Evolutionary conservation across 2,113 vertebrate species (phyloP).

Genomic region (Scolopax mira): DNA sequence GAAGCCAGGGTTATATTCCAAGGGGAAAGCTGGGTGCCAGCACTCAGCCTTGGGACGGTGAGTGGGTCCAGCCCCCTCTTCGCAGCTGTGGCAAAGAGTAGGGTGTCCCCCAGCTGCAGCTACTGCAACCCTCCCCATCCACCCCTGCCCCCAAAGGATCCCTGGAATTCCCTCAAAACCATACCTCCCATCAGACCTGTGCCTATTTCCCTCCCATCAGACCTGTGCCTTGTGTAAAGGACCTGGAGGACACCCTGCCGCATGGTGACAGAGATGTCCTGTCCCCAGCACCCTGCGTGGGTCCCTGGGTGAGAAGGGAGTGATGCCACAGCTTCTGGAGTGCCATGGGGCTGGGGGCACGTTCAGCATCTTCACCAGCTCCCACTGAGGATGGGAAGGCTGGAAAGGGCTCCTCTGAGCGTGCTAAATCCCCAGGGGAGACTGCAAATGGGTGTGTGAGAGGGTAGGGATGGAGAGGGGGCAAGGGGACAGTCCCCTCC

Average conservation of each 20-base stretch:
- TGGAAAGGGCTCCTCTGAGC: neutral
- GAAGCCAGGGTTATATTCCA: neutral
- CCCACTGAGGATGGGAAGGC: neutral
- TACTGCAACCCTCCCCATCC: neutral
- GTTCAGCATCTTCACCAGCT: neutral
- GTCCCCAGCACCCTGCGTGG: rapidly evolving
- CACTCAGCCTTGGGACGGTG: rapidly evolving
- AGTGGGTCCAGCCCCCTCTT: neutral
- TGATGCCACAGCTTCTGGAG: neutral
- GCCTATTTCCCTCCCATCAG: neutral
- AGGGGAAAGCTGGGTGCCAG: neutral
- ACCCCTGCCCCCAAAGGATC: neutral
- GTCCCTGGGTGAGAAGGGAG: neutral
- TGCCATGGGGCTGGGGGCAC: rapidly evolving
- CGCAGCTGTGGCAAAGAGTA: neutral
- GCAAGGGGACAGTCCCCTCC: neutral
- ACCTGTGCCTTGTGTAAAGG: neutral
- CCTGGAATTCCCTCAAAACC: neutral
- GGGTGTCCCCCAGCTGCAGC: neutral
- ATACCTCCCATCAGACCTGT: neutral
- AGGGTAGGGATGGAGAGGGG: neutral
- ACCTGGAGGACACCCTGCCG: neutral
- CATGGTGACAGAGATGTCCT: neutral
- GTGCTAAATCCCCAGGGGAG: neutral
- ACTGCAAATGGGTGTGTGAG: neutral